These are phyloP conservation scores for Meda fulgida DNA, from an alignment of 2,797 vertebrate species.

Conservation along the genomic window DNA sequence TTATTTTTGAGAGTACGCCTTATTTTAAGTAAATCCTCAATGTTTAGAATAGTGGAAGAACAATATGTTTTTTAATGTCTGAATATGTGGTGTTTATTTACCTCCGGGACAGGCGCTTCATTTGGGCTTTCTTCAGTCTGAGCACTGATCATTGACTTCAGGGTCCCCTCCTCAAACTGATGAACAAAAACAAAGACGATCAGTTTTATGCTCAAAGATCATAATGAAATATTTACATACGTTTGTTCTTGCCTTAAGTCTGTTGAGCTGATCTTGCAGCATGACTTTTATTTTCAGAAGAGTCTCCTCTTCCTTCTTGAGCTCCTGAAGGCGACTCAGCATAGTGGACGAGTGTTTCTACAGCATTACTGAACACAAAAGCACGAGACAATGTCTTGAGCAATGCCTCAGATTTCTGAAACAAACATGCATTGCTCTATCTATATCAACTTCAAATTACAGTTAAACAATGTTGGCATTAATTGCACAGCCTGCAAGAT, in stretches of 20 bases:
- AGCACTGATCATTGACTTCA: constrained; percentile 82
- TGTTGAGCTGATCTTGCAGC: constrained; percentile 85
- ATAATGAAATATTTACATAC: background rate
- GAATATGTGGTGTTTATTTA: constrained; percentile 59
- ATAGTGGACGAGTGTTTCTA: constrained; percentile 72
- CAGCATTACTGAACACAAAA: constrained; percentile 71
- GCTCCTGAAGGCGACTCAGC: constrained; percentile 85
- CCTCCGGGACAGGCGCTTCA: constrained; percentile 65
- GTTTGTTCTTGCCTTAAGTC: constrained; percentile 74
- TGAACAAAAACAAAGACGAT: constrained; percentile 40
- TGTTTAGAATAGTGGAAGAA: background rate
- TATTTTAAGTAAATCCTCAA: background rate
- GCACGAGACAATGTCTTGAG: background rate
- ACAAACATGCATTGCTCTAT: background rate
- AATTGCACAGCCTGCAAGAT: background rate
- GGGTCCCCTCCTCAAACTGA: constrained; percentile 84
- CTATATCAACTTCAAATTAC: background rate
- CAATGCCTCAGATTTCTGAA: background rate
- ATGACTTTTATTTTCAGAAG: constrained; percentile 86
- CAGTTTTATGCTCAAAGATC: background rate
- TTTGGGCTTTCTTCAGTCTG: constrained; percentile 73
- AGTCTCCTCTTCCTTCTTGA: constrained; percentile 87
- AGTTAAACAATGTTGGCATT: background rate
- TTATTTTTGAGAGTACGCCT: background rate
- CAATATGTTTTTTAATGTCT: background rate